Evolutionary conservation across 2,113 vertebrate species (phyloP), one percentile per base, ranked within the genome.

Genomic region (Zonotrichia leucophrys): DNA sequence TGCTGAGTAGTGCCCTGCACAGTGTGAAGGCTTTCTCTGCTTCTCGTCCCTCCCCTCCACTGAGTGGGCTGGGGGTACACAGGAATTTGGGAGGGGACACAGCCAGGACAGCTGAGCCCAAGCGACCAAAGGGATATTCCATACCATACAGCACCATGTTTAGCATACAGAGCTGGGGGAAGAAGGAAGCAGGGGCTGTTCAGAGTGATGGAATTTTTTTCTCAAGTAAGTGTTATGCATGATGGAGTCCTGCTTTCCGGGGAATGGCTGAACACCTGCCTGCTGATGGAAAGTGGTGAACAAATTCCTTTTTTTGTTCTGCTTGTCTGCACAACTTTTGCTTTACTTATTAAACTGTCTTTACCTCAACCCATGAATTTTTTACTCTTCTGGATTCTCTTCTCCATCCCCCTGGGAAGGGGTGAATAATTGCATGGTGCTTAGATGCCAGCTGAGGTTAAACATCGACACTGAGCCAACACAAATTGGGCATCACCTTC

Each of bases 381-480:
- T 42, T 37, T 27, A 13, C 21, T 47, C 63, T 41, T 69, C 56
- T 42, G 35, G 41, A 76, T 55, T 90, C 42, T 83, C 72, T 83
- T 49, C 15, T 18, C 25, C 35, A 63, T 44, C 7, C 35, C 49
- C 14, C 41, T 28, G 35, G 56, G 12, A 42, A 47, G 47, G 17
- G 15, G 24, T 12, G 35, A 62, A 8, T 33, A 47, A 24, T 39
- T 53, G 24, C 0, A 0, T 41, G 14, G 21, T 55, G 24, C 15
- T 83, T 35, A 42, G 25, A 68, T 56, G 35, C 18, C 15, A 56
- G 35, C 9, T 24, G 11, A 41, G 10, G 22, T 50, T 77, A 50
- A 77, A 77, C 12, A 21, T 4, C 17, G 22, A 50, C 15, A 63
- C 17, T 18, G 24, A 89, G 31, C 49, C 33, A 80, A 80, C 46